A percentile compares a stretch with the other conserved stretches of the same genome.
These are phyloP conservation scores for Pluvialis apricaria DNA, from an alignment of 2,113 vertebrate genomes.

Conservation along the genomic window DNA sequence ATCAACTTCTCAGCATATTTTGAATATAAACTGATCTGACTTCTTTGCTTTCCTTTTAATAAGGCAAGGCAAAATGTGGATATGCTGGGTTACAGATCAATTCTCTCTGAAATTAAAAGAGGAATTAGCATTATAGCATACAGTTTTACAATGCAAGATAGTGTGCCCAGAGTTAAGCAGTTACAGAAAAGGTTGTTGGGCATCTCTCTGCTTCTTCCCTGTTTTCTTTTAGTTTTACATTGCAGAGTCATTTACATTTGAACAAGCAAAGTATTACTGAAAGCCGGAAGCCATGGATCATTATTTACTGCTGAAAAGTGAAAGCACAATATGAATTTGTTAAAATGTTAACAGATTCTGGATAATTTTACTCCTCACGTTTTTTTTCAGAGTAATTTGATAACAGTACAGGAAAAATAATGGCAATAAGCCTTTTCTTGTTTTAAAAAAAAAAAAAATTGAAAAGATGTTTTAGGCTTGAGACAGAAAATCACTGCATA, in stretches of 20 bases:
- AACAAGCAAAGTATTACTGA: background rate
- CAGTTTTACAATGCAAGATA: background rate
- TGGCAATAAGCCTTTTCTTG: background rate
- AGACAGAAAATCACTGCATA: background rate
- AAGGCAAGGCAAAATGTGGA: conserved; percentile 15
- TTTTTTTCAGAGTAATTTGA: background rate
- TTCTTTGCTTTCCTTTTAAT: conserved; percentile 52
- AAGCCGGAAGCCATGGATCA: background rate
- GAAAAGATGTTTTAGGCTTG: background rate
- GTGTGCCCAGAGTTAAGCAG: conserved; percentile 8
- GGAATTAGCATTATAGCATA: conserved; percentile 13
- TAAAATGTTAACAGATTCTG: background rate
- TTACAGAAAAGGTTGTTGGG: background rate
- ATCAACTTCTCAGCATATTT: conserved; percentile 29
- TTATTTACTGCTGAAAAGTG: background rate
- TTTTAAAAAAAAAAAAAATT: background rate
- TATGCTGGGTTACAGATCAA: conserved; percentile 14
- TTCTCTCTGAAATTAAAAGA: conserved; percentile 3
- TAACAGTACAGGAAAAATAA: background rate
- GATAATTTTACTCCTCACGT: background rate
- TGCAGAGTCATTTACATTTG: background rate
- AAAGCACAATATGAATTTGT: background rate
- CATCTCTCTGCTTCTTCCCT: background rate
- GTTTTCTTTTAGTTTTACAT: background rate
- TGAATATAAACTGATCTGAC: conserved; percentile 38